Percentiles rank a stretch among this genome's conserved stretches.
phyloP scores from a whole-genome alignment of 2,113 vertebrate species.

The Cyanistes caeruleus region DNA sequence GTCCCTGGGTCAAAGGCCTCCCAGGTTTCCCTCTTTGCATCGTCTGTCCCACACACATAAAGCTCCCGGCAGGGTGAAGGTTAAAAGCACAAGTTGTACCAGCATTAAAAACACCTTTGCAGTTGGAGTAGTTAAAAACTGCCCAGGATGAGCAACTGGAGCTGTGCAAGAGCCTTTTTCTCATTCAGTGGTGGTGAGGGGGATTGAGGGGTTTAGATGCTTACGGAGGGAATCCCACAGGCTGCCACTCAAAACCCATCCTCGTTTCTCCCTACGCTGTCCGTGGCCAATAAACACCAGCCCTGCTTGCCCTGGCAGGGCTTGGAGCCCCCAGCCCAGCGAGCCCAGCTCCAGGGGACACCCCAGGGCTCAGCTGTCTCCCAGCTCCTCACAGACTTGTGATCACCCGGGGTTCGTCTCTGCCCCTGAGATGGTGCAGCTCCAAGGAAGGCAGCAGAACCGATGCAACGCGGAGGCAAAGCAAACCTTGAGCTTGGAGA shows the following conservation, averaged over 20 bases:
- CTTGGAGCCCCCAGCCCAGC: not conserved
- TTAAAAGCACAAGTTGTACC: not conserved
- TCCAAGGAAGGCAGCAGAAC: not conserved
- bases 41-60: not conserved
- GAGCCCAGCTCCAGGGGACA: not conserved
- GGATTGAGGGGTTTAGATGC: not conserved
- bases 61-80: not conserved
- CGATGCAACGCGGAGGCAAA: not conserved
- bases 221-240: not conserved
- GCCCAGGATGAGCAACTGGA: fast-evolving
- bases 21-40: not conserved
- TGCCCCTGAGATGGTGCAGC: not conserved
- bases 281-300: fast-evolving
- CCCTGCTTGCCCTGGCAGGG: not conserved
- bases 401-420: fast-evolving
- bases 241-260: not conserved
- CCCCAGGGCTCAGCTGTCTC: not conserved
- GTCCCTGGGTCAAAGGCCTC: not conserved
- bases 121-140: not conserved
- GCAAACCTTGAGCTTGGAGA: not conserved
- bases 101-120: not conserved
- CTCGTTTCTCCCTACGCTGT: not conserved
- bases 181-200: not conserved
- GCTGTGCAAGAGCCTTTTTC: not conserved
- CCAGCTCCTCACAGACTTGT: not conserved